Evolutionary conservation across 2,113 vertebrate genomes (phyloP), one percentile per base, ranked within the genome.

Genomic region (Stegastes partitus): DNA sequence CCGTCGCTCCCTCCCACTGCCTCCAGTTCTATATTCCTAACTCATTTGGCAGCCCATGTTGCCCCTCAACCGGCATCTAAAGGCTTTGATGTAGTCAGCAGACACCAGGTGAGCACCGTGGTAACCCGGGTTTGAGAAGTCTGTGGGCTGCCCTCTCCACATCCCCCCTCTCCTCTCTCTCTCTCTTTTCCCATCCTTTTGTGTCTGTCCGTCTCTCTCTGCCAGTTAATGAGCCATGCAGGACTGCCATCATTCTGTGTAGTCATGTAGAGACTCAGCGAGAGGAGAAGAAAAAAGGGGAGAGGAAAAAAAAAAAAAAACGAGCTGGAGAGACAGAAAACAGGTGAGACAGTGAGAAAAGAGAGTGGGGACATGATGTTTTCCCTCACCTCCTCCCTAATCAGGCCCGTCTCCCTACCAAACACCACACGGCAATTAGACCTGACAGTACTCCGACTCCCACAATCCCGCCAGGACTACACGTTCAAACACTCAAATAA

Each of bases 381-480:
- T 96, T 96, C 95, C 95, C 93, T 96, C 95, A 96, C 94, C 96
- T 96, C 96, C 93, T 91, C 94, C 93, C 94, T 96, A 96, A 97
- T 96, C 96, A 96, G 96, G 95, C 96, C 94, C 94, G 94, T 96
- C 96, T 96, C 92, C 94, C 95, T 94, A 94, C 94, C 94, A 94
- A 96, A 96, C 96, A 95, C 96, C 93, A 95, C 95, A 93, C 95
- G 90, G 95, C 95, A 96, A 97, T 97, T 97, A 97, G 96, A 97
- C 91, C 94, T 95, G 96, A 96, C 96, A 96, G 95, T 94, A 95
- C 96, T 96, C 95, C 94, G 94, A 94, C 82, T 89, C 83, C 87
- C 82, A 82, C 84, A 88, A 90, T 90, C 79, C 92, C 85, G 56
- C 88, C 76, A 90, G 89, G 92, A 88, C 79, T 54, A 49, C 72